Evolutionary conservation across 2,113 vertebrate genomes (phyloP).

Genomic region (Gila orcuttii): DNA sequence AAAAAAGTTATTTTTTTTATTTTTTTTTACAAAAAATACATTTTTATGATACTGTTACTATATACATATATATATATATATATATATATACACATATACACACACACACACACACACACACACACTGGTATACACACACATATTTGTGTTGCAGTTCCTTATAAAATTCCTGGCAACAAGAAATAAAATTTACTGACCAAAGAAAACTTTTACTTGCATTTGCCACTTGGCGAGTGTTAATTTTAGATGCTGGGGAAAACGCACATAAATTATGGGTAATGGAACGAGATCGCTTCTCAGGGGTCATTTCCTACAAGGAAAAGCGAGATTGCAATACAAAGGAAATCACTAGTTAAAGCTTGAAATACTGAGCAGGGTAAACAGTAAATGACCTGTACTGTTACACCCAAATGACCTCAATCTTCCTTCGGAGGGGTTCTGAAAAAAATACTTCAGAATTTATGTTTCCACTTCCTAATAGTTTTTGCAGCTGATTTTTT

Average conservation of each 20-base stretch:
- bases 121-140: no score
- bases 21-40: no score
- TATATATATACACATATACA: no score
- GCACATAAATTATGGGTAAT: slow-evolving; percentile 74
- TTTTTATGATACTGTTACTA: no score
- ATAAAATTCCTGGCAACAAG: not conserved
- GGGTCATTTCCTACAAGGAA: slow-evolving; percentile 81
- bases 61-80: no score
- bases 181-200: not conserved
- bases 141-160: not conserved
- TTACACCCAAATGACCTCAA: slow-evolving; percentile 83
- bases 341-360: slow-evolving; percentile 83
- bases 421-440: slow-evolving; percentile 80
- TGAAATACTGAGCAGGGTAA: slow-evolving; percentile 80
- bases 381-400: slow-evolving; percentile 77
- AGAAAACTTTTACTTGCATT: not conserved
- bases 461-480: slow-evolving; percentile 85
- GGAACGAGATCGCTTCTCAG: slow-evolving; percentile 72
- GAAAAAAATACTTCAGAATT: slow-evolving; percentile 73
- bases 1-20: not conserved
- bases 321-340: slow-evolving; percentile 73
- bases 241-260: slow-evolving; percentile 53
- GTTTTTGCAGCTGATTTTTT: slow-evolving; percentile 78
- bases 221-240: not conserved
- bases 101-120: no score